phyloP scores from a whole-genome alignment of 92 coral and sea anemone species.

The Isaurus tuberculatus region DNA sequence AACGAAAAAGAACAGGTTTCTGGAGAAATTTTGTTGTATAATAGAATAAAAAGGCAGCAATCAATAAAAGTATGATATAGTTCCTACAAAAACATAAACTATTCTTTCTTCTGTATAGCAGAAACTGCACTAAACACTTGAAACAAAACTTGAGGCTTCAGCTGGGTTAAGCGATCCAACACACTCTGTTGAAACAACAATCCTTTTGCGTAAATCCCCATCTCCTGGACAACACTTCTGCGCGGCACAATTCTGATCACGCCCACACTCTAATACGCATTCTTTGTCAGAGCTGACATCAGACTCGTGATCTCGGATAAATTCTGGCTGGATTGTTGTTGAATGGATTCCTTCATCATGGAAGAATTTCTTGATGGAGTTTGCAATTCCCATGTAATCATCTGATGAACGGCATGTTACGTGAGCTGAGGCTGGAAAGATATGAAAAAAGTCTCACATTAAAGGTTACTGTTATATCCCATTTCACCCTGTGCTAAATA shows the following conservation, averaged over 20 bases:
- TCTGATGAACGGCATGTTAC: slow-evolving; percentile 92
- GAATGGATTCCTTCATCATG: slow-evolving; percentile 99
- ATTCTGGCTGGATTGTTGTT: slow-evolving; percentile 99
- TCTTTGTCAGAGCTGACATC: slow-evolving; percentile 57
- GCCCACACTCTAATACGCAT: slow-evolving; percentile 92
- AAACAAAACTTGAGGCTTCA: neutral
- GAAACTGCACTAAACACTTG: slow-evolving; percentile 21
- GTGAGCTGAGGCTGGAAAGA: slow-evolving; percentile 91
- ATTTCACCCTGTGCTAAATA: neutral
- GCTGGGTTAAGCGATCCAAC: neutral
- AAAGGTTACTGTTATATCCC: no score
- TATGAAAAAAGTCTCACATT: neutral
- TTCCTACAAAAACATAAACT: no score
- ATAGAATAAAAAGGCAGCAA: no score
- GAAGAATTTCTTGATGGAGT: slow-evolving; percentile 92
- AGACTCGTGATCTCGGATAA: slow-evolving; percentile 67
- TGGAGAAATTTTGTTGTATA: no score
- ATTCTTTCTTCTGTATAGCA: no score
- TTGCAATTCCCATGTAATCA: slow-evolving; percentile 96
- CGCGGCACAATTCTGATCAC: slow-evolving; percentile 84
- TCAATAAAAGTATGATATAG: no score
- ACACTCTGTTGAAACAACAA: neutral
- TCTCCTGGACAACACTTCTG: slow-evolving; percentile 93
- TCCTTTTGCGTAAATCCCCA: slow-evolving; percentile 66
- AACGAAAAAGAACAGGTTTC: no score